Evolutionary conservation across 2,113 vertebrate genomes (phyloP), one percentile per base, ranked within the genome.

Genomic region (Poecilia latipinna): DNA sequence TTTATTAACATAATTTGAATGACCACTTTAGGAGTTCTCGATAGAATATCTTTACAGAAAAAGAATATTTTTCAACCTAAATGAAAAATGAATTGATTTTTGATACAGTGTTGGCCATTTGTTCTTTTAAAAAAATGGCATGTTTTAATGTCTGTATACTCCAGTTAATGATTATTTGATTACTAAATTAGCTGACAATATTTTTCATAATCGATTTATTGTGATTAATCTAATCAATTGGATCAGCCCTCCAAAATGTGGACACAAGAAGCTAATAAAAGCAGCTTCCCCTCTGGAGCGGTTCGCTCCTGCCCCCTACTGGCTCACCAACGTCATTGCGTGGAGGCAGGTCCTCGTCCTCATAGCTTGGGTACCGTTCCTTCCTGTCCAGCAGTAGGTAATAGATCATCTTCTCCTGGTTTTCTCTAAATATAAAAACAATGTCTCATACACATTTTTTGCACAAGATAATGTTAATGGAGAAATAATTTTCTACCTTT

Each of bases 351-450:
- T 98, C 96, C 84, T 98, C 96, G 61, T 98, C 97, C 86, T 98
- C 97, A 39, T 96, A 98, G 92, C 96, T 98, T 22, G 97, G 97
- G 82, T 98, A 97, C 31, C 97, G 94, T 86, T 97, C 97, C 82
- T 98, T 98, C 73, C 96, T 96, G 90, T 98, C 97, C 82, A 98
- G 86, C 73, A 98, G 94, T 78, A 98, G 93, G 75, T 97, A 98
- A 86, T 97, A 98, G 57, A 98, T 98, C 96, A 97, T 97, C 86
- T 98, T 98, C 89, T 98, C 96, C 88, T 98, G 97, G 86, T 97
- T 98, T 83, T 98, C 96, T 79, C 97, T 98, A 82, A n/a, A 32
- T 3, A 69, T 3, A 57, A 54, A 7, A 57, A 57, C 24, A 57
- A 57, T 10, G 22, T 54, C 7, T 54, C 6, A 4, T 15, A 54